These are phyloP conservation scores for Diachasmimorpha longicaudata DNA, from an alignment of 1,140 invertebrate genomes.

Conservation along the genomic window DNA sequence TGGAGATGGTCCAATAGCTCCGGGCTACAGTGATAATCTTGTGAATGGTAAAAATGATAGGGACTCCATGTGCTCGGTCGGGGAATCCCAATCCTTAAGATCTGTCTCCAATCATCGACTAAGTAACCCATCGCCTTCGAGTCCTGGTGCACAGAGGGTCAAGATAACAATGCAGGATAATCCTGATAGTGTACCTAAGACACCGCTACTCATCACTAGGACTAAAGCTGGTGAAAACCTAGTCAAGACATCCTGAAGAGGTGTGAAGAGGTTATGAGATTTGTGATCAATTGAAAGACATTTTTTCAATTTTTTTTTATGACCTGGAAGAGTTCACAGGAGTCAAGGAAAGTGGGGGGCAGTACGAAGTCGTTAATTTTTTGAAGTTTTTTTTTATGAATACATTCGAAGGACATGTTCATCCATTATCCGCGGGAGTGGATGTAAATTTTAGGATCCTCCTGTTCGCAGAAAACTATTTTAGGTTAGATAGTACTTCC, in stretches of 20 bases:
- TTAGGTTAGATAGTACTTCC: not conserved
- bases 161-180: slow-evolving; percentile 59
- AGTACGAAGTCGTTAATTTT: too few relatives aligned
- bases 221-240: slow-evolving; percentile 55
- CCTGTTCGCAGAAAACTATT: not conserved
- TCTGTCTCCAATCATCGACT: slow-evolving; percentile 11
- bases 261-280: not conserved
- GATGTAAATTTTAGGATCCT: too few relatives aligned
- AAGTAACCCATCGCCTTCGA: slow-evolving; percentile 42
- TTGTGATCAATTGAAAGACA: not conserved
- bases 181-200: slow-evolving; percentile 59
- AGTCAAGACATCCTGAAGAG: slow-evolving; percentile 53
- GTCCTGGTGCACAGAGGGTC: slow-evolving; percentile 57
- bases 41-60: slow-evolving; percentile 17
- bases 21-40: not conserved
- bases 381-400: too few relatives aligned
- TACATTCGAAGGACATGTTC: too few relatives aligned
- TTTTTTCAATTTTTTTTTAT: not conserved
- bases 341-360: too few relatives aligned
- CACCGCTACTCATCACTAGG: slow-evolving; percentile 58
- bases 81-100: slow-evolving; percentile 32
- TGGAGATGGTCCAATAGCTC: slow-evolving; percentile 1
- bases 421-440: too few relatives aligned
- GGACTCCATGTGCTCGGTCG: slow-evolving; percentile 29
- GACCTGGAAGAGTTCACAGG: not conserved